These are phyloP conservation scores for Zoanthus sansibaricus DNA, from an alignment of 92 coral and sea anemone species.

Conservation along the genomic window DNA sequence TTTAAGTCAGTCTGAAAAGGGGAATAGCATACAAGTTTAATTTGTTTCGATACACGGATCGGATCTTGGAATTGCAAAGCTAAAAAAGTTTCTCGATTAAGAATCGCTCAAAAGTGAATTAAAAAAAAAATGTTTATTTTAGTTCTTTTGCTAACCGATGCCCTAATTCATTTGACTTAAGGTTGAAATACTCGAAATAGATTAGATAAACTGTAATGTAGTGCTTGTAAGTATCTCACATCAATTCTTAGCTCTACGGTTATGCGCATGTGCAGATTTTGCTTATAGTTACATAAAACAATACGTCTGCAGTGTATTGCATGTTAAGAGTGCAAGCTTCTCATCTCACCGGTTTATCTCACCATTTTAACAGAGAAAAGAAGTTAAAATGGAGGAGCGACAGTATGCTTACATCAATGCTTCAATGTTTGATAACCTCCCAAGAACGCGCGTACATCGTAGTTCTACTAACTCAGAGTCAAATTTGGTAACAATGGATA, in stretches of 20 bases:
- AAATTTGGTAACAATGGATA: not conserved
- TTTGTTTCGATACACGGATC: no score
- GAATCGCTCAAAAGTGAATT: no score
- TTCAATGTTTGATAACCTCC: constrained; percentile 29
- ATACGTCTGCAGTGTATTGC: not conserved
- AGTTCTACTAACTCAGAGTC: constrained; percentile 14
- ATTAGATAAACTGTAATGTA: not conserved
- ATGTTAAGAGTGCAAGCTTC: not conserved
- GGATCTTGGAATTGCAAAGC: no score
- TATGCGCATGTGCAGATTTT: not conserved
- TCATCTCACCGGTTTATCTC: not conserved
- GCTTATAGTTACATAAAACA: not conserved
- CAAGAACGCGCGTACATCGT: not conserved
- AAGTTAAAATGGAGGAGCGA: constrained; percentile 21
- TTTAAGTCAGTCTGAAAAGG: no score
- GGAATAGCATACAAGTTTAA: no score
- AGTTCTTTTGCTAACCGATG: not conserved
- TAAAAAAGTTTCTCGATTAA: no score
- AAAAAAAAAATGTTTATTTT: no score
- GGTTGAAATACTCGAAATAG: not conserved
- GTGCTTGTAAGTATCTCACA: no score
- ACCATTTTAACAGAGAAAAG: not conserved
- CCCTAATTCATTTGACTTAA: not conserved
- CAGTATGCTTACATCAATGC: constrained; percentile 17
- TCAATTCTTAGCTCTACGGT: not conserved